Evolutionary conservation across 1,140 invertebrate species (phyloP), one percentile per base, ranked within the genome.

Genomic region (Venturia canescens): DNA sequence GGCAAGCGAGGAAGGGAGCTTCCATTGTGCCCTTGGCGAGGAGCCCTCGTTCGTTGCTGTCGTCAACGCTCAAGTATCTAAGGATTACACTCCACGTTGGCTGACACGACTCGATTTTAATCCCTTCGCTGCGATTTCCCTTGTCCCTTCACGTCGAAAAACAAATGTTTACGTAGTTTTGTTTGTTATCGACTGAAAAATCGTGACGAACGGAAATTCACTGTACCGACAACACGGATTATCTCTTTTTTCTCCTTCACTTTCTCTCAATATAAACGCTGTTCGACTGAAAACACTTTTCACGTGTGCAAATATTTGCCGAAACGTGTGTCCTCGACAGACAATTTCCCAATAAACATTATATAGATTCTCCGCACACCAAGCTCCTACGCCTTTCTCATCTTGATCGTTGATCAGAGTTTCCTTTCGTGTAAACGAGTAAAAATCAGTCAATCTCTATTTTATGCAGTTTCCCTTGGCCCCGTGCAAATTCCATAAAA

Each of bases 41-140:
- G n/a, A 63, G 60, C 23, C 21, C 60, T 26, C 7, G 26, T 21
- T 6, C 6, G 15, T 23, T 71, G 15, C 11, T 21, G 1, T 71
- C 11, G 15, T 27, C 11, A 9, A 63, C 23, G 23, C 60, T 44
- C 34, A n/a, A 71, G 38, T 44, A 70, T 16, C n/a, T 16, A n/a
- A 9, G 34, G 34, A 70, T 70, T 70, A 70, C n/a, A 67, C 23
- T 29, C 66, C 15, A 26, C 31, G 31, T 70, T 21, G 67, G 67
- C 67, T 70, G 67, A 48, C 69, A 18, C 69, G n/a, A 38, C 67
- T 38, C 16, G 3, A 48, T 48, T 21, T 44, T 48, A 48, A 71
- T 71, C 69, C 38, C 21, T 71, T 34, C 48, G 27, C 34, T 44
- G 48, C 16, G 38, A 71, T 48, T 71, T 48, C n/a, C 34, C 11